phyloP scores from a whole-genome alignment of 2,888 invertebrate species.

The Temnothorax ravouxi region DNA sequence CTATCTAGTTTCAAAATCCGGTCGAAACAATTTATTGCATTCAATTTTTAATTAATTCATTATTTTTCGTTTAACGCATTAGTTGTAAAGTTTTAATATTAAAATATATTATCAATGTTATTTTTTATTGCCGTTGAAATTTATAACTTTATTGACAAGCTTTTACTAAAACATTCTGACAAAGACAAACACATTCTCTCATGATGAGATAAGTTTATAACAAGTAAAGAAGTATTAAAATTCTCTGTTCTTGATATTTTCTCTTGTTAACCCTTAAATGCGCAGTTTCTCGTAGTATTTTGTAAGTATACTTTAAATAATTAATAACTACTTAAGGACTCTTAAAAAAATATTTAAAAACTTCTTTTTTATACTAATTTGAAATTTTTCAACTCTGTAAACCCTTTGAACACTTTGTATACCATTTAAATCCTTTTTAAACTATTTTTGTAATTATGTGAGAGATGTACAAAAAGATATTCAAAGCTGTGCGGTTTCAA shows the following conservation, averaged over 20 bases:
- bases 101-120: constrained; percentile 1
- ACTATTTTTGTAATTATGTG: no score
- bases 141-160: neutral
- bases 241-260: constrained; percentile 11
- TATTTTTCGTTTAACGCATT: neutral
- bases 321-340: no score
- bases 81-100: neutral
- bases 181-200: neutral
- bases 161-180: neutral
- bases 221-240: neutral
- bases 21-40: neutral
- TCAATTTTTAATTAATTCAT: constrained; percentile 2
- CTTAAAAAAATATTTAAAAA: no score
- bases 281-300: no score
- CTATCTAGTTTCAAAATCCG: neutral
- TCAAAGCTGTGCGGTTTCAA: no score
- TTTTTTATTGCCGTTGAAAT: neutral
- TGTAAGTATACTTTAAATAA: no score
- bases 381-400: no score
- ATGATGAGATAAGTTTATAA: neutral
- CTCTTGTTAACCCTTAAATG: neutral
- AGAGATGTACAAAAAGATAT: no score
- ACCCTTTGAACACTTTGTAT: no score
- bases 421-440: no score
- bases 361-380: no score